Evolutionary conservation across 23 tunicate species (phyloP).

Genomic region (Clavelina lepadiformis): DNA sequence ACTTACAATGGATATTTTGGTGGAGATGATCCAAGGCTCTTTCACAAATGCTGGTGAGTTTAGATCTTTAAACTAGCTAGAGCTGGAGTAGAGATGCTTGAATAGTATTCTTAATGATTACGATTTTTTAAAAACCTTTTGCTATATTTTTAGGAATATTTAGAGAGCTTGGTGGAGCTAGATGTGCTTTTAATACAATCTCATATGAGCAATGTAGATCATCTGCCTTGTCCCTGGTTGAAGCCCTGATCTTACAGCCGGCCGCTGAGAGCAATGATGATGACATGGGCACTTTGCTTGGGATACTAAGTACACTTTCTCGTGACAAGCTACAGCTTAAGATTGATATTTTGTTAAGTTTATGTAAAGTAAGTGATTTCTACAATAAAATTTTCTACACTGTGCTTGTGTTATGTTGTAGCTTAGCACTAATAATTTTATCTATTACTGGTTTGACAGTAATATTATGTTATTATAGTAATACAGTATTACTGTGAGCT

Average conservation of each 20-base stretch:
- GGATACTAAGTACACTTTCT: conserved; percentile 48
- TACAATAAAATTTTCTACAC: background rate
- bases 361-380: conserved; percentile 25
- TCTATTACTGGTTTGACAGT: too few species aligned
- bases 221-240: conserved; percentile 45
- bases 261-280: conserved; percentile 44
- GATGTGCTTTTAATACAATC: conserved; percentile 68
- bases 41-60: conserved; percentile 62
- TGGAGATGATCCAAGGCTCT: conserved; percentile 42
- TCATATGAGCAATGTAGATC: conserved; percentile 35
- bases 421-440: too few species aligned
- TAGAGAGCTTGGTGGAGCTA: conserved; percentile 76
- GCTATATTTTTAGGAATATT: conserved; percentile 35
- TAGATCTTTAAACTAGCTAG: too few species aligned
- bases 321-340: conserved; percentile 34
- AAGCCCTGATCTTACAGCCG: conserved; percentile 57
- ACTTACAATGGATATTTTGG: conserved; percentile 62
- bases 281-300: conserved; percentile 75
- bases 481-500: too few species aligned
- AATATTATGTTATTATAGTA: too few species aligned
- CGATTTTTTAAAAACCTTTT: too few species aligned
- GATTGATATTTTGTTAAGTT: conserved; percentile 52
- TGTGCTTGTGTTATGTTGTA: too few species aligned
- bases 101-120: too few species aligned
- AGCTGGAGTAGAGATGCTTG: too few species aligned